Percentiles rank a stretch among this genome's conserved stretches.
phyloP scores from a whole-genome alignment of 2,888 invertebrate species.

The Drosophila quasianomalipes region DNA sequence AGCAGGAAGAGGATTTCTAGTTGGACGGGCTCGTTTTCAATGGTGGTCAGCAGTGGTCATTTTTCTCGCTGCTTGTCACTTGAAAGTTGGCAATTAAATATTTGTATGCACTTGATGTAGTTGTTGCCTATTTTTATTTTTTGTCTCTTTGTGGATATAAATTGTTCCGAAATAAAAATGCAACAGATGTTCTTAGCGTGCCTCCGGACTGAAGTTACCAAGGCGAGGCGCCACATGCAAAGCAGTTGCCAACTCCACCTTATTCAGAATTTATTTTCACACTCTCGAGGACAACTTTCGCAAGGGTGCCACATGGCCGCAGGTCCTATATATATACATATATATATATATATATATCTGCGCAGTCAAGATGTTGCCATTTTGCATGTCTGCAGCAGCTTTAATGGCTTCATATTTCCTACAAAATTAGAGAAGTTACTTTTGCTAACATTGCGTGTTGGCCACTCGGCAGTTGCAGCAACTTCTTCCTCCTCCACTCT shows the following conservation, averaged over 20 bases:
- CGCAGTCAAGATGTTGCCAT: constrained; percentile 81
- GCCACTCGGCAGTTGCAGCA: constrained; percentile 32
- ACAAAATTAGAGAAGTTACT: constrained; percentile 82
- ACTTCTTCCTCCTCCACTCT: not conserved
- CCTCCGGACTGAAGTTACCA: constrained; percentile 32
- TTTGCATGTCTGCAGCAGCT: constrained; percentile 71
- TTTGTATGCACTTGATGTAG: constrained; percentile 26
- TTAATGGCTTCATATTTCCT: constrained; percentile 84
- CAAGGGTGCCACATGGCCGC: constrained; percentile 65
- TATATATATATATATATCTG: constrained; percentile 37
- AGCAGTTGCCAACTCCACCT: constrained; percentile 65
- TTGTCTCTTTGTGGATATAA: constrained; percentile 59
- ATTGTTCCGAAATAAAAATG: constrained; percentile 62
- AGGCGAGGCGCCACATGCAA: constrained; percentile 60
- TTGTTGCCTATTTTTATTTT: constrained; percentile 26
- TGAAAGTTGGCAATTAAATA: constrained; percentile 81
- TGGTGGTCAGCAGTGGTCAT: constrained; percentile 64
- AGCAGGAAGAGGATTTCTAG: constrained; percentile 48
- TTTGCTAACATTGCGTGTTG: constrained; percentile 68
- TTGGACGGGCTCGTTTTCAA: constrained; percentile 20
- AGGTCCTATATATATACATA: constrained; percentile 31
- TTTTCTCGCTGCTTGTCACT: constrained; percentile 76
- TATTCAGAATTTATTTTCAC: constrained; percentile 83
- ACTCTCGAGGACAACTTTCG: constrained; percentile 76
- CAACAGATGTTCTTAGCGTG: constrained; percentile 73